phyloP scores from a whole-genome alignment of 2,113 vertebrate species.

The Paradisaea rubra region DNA sequence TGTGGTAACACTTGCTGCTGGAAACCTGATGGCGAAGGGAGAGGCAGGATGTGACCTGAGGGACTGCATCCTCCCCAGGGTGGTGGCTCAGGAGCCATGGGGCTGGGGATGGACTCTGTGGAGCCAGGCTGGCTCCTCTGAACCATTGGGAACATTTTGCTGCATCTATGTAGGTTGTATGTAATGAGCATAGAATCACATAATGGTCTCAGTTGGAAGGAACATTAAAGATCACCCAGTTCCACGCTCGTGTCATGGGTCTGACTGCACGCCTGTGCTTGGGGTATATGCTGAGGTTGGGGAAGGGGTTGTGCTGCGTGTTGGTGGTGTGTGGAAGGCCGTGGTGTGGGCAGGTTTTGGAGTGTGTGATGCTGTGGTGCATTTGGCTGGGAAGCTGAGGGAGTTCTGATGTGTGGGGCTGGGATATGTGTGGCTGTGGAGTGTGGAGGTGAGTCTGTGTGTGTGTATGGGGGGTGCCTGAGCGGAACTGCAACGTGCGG shows the following conservation, averaged over 20 bases:
- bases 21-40: background rate
- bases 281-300: background rate
- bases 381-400: background rate
- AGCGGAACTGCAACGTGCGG: rapidly evolving
- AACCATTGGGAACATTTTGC: rapidly evolving
- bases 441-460: background rate
- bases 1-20: background rate
- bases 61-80: rapidly evolving
- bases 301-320: background rate
- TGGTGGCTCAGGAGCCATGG: background rate
- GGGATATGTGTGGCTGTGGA: background rate
- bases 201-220: background rate
- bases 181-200: background rate
- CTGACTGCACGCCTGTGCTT: rapidly evolving
- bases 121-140: background rate
- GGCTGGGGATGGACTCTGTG: background rate
- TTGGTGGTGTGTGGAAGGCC: rapidly evolving
- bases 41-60: background rate
- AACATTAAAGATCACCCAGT: background rate
- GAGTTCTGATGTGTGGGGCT: background rate
- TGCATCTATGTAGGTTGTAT: rapidly evolving
- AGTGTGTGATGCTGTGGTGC: background rate
- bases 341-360: background rate
- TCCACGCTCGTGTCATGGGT: rapidly evolving
- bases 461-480: background rate